Evolutionary conservation across 2,888 invertebrate genomes (phyloP).

Genomic region (Dascillus cervinus): DNA sequence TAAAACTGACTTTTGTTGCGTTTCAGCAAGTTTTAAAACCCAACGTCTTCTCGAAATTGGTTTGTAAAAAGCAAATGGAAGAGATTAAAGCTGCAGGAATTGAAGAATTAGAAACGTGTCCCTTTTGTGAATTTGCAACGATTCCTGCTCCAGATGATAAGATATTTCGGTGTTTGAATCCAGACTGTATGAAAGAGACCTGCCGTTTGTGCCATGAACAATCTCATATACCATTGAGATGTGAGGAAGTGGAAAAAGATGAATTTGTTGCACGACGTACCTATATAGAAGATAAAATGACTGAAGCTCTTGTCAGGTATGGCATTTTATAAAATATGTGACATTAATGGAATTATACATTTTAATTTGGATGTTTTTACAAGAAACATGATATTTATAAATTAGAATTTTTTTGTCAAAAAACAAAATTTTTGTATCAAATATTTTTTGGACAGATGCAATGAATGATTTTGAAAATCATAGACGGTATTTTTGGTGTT

Average conservation of each 20-base stretch:
- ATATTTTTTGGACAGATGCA: too few species aligned
- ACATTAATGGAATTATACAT: too few species aligned
- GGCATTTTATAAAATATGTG: too few species aligned
- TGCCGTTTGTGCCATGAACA: conserved; percentile 47
- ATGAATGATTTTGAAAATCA: too few species aligned
- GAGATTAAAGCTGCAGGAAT: conserved; percentile 49
- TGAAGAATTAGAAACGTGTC: conserved; percentile 48
- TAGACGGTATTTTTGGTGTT: too few species aligned
- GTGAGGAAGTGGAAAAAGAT: conserved; percentile 44
- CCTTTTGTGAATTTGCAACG: conserved; percentile 51
- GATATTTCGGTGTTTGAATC: conserved; percentile 49
- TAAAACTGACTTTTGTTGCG: too few species aligned
- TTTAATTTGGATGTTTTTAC: too few species aligned
- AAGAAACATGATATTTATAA: too few species aligned
- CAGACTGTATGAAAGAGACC: conserved; percentile 49
- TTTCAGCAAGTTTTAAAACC: conserved; percentile 38
- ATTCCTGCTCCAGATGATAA: conserved; percentile 41
- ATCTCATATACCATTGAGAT: conserved; percentile 47
- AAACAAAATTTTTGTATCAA: too few species aligned
- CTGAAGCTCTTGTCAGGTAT: conserved; percentile 37
- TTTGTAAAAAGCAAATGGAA: conserved; percentile 44
- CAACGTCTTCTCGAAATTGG: conserved; percentile 43
- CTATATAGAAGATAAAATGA: conserved; percentile 50
- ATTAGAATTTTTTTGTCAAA: too few species aligned
- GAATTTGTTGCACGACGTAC: conserved; percentile 39